phyloP scores from a whole-genome alignment of 2,888 invertebrate species.

The Acanthosoma haemorrhoidale region DNA sequence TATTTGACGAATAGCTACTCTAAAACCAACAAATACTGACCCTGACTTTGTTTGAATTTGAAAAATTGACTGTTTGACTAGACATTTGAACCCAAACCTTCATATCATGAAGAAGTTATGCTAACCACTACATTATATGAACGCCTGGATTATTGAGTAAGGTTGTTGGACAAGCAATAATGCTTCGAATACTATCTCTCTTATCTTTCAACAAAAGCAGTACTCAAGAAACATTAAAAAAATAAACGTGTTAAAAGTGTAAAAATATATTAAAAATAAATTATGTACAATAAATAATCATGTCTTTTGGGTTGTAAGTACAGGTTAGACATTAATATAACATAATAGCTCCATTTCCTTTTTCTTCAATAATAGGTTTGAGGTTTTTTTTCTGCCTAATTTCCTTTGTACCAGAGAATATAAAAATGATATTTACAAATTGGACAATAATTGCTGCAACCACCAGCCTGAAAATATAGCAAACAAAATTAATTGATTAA shows the following conservation, averaged over 20 bases:
- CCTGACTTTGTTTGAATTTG: too few species aligned
- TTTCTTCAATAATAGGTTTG: constrained; percentile 67
- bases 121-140: too few species aligned
- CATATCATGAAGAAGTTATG: too few species aligned
- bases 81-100: too few species aligned
- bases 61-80: too few species aligned
- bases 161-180: too few species aligned
- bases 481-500: too few species aligned
- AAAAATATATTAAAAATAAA: constrained; percentile 21
- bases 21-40: too few species aligned
- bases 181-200: too few species aligned
- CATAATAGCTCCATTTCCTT: constrained; percentile 80
- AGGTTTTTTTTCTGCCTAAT: constrained; percentile 58
- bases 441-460: constrained; percentile 54
- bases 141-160: too few species aligned
- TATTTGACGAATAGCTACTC: too few species aligned
- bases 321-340: constrained; percentile 53
- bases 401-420: constrained; percentile 67
- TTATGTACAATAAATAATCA: constrained; percentile 18
- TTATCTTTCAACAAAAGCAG: too few species aligned
- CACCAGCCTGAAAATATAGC: constrained; percentile 42
- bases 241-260: not conserved
- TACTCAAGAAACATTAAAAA: not conserved
- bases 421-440: constrained; percentile 65
- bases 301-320: not conserved